Evolutionary conservation across 2,888 invertebrate genomes (phyloP), one percentile per base, ranked within the genome.

Genomic region (Dilophus febrilis): DNA sequence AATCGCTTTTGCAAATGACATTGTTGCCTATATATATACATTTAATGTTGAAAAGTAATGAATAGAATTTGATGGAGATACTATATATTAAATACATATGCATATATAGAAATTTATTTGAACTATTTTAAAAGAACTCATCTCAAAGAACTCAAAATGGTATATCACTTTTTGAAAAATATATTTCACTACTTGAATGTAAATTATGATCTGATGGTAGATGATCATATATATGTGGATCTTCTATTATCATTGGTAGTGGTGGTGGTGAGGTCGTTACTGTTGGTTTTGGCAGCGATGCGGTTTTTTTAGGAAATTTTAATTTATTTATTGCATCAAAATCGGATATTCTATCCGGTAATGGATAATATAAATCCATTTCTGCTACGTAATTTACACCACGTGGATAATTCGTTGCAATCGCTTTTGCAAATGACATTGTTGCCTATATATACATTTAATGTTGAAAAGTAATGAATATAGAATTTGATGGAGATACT

Each of bases 361-460:
- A 17, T 31, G 40, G 40, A 44, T 61, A 59, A 37, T 47, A 46
- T 6, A 52, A 22, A 1, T 54, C 55, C 5, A 46, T 37, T 45
- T 59, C 61, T 2, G 11, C 44, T 4, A 61, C 42, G 3, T 47
- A 2, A 17, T 51, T 14, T 19, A 58, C 38, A 1, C 61, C 59
- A 18, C 46, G 48, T 3, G 60, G 61, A n/a, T 41, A 44, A 13
- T 46, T 48, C 1, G 50, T 44, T 30, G 54, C 6, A 30, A 59
- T 6, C 3, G 54, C 44, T 44, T 59, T 61, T 2, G 52, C 53
- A 31, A 40, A 38, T 30, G 45, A 34, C 38, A 38, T 36, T 19
- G 48, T 38, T 17, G 44, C 39, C 22, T 22, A 22, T 22, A n/a
- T n/a, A n/a, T n/a, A n/a, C n/a, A n/a, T n/a, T n/a, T n/a, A n/a